phyloP scores from a whole-genome alignment of 2,888 invertebrate species.

The Acleris cristana region DNA sequence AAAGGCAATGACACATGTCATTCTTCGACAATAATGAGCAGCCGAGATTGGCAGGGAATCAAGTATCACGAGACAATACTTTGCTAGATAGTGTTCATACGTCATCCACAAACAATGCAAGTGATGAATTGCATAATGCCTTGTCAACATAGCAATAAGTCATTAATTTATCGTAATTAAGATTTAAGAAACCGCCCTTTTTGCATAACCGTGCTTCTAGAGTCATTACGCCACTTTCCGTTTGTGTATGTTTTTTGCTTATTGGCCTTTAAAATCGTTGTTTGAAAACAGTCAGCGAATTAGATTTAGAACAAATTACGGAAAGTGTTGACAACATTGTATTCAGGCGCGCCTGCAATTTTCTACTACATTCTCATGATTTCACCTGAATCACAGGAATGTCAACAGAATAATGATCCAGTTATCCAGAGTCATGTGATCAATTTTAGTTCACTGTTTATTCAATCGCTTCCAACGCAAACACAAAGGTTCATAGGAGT shows the following conservation, averaged over 20 bases:
- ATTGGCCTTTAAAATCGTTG: not conserved
- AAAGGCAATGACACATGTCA: conserved; percentile 49
- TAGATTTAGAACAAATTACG: not conserved
- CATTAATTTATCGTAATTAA: conserved; percentile 19
- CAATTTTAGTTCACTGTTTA: conserved; percentile 23
- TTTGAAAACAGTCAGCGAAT: not conserved
- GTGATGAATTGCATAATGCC: conserved; percentile 16
- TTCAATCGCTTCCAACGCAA: conserved; percentile 8
- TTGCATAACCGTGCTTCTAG: conserved; percentile 12
- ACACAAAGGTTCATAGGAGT: conserved; percentile 13
- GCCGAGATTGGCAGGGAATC: conserved; percentile 55
- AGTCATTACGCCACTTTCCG: not conserved
- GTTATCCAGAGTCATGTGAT: conserved; percentile 23
- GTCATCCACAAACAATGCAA: conserved; percentile 16
- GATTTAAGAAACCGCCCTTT: conserved; percentile 1
- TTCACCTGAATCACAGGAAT: conserved; percentile 10
- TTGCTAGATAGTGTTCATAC: conserved; percentile 39
- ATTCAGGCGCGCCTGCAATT: conserved; percentile 11
- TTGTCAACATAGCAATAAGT: conserved; percentile 1
- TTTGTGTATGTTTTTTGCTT: conserved; percentile 2
- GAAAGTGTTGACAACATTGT: not conserved
- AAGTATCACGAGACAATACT: conserved; percentile 59
- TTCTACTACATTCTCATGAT: conserved; percentile 18
- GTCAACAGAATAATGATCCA: conserved; percentile 15
- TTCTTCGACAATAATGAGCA: conserved; percentile 48